Evolutionary conservation across 1,140 invertebrate genomes (phyloP).

Genomic region (Caenorhabditis remanei): DNA sequence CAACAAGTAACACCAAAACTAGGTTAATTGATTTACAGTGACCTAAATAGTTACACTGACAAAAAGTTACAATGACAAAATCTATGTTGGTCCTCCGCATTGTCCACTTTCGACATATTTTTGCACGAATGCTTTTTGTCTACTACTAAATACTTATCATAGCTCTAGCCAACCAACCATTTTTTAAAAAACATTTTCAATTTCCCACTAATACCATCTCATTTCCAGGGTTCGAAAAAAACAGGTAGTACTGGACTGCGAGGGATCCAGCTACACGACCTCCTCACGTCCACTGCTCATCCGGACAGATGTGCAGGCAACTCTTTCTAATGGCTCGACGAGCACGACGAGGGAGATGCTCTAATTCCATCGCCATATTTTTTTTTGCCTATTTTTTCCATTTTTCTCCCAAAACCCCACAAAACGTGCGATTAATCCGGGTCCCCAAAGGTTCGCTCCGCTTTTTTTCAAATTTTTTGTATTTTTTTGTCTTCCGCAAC

Average conservation of each 20-base stretch:
- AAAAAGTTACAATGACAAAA: too few species aligned
- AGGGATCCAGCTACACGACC: conserved; percentile 56
- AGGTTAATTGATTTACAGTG: too few species aligned
- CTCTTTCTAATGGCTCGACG: conserved; percentile 43
- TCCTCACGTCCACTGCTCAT: conserved; percentile 58
- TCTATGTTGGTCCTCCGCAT: too few species aligned
- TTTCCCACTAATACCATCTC: too few species aligned
- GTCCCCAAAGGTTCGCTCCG: conserved; percentile 26
- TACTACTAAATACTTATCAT: too few species aligned
- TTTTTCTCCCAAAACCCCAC: background rate
- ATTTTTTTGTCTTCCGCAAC: background rate
- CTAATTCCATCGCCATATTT: background rate
- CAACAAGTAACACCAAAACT: too few species aligned
- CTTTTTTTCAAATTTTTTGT: background rate
- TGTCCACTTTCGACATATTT: too few species aligned
- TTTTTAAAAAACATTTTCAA: too few species aligned
- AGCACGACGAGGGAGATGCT: conserved; percentile 28
- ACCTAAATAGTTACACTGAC: too few species aligned
- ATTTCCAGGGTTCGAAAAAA: conserved; percentile 51
- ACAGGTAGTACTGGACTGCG: conserved; percentile 53
- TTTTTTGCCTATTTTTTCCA: background rate
- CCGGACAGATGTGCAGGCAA: conserved; percentile 56
- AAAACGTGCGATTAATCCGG: conserved; percentile 47
- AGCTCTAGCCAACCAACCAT: too few species aligned
- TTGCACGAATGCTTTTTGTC: too few species aligned